phyloP scores from a whole-genome alignment of 2,113 vertebrate genomes.

The Catagonus wagneri region DNA sequence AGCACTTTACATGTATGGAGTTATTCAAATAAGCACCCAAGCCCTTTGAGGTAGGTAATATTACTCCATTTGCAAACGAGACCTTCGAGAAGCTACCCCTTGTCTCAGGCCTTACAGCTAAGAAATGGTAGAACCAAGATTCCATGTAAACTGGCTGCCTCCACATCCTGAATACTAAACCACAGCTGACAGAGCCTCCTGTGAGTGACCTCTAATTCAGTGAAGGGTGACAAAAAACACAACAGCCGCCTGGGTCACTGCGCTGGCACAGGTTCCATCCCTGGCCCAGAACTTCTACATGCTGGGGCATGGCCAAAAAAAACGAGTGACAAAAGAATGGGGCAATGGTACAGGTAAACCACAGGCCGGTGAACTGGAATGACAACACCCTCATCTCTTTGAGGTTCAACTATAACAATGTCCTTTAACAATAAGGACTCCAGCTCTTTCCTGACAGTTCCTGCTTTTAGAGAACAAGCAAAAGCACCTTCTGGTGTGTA shows the following conservation, averaged over 20 bases:
- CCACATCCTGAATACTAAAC: background rate
- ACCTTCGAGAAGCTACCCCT: background rate
- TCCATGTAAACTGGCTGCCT: background rate
- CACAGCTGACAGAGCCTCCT: too few relatives aligned
- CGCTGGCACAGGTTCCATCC: too few relatives aligned
- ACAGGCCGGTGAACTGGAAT: background rate
- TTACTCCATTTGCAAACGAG: background rate
- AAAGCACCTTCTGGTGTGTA: background rate
- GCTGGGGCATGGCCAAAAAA: too few relatives aligned
- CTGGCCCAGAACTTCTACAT: too few relatives aligned
- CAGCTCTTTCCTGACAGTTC: background rate
- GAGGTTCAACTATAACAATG: background rate
- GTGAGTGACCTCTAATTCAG: rapidly evolving
- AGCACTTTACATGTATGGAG: background rate
- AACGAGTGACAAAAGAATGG: background rate
- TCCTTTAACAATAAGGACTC: background rate
- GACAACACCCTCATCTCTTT: background rate
- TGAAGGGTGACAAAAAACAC: background rate
- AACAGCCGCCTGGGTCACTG: too few relatives aligned
- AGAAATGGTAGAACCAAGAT: background rate
- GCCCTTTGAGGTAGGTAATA: background rate
- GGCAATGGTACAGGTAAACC: background rate
- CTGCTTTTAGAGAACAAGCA: background rate
- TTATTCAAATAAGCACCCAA: background rate
- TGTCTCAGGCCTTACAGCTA: background rate